These are phyloP conservation scores for Stichodactyla mertensii DNA, from an alignment of 64 coral and sea anemone species.

Conservation along the genomic window DNA sequence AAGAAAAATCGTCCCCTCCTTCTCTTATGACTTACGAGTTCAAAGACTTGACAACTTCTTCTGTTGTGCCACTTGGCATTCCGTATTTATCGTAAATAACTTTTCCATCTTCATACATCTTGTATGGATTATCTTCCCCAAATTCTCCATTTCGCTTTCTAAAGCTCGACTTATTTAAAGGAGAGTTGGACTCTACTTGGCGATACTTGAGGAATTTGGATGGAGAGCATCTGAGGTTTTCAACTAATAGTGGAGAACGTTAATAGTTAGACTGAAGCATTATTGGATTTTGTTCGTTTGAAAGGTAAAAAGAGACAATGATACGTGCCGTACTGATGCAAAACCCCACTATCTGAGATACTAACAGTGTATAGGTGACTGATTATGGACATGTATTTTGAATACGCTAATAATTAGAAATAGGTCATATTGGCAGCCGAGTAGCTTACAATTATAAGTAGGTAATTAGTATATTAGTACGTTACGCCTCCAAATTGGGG, in stretches of 20 bases:
- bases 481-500: no score
- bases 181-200: neutral
- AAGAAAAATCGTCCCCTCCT: no score
- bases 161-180: neutral
- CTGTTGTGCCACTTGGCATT: conserved; percentile 23
- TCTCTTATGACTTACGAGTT: conserved; percentile 37
- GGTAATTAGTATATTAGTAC: no score
- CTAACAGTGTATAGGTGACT: no score
- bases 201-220: conserved; percentile 28
- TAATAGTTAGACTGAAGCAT: neutral
- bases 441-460: no score
- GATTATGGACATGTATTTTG: no score
- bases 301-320: neutral
- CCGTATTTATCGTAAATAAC: conserved; percentile 42
- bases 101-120: conserved; percentile 32
- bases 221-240: conserved; percentile 23
- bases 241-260: conserved; percentile 3
- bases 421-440: no score
- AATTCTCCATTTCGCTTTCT: neutral
- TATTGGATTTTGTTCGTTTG: neutral
- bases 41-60: conserved; percentile 39
- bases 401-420: no score
- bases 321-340: no score
- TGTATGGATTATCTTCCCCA: conserved; percentile 9
- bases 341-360: no score